Percentiles rank a stretch among this genome's conserved stretches.
Conservation (phyloP, 2,888 invertebrate species). For the Eueremaeus valkanovi region DNA sequence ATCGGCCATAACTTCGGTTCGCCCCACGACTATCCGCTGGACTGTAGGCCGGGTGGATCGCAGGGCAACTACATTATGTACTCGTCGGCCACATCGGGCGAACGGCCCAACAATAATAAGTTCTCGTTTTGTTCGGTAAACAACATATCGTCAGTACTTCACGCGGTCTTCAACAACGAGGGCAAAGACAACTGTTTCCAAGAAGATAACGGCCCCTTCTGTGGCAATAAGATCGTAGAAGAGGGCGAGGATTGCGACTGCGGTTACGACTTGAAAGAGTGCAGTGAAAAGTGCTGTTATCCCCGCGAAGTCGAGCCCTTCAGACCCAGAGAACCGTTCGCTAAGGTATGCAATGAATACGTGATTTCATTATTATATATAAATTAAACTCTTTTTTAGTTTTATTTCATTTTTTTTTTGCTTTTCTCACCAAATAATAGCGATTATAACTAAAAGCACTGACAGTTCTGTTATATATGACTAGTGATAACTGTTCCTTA, state of each 20-base stretch:
- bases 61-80: slow-evolving; percentile 99
- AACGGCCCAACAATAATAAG: slow-evolving; percentile 93
- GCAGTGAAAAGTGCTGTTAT: slow-evolving; percentile 77
- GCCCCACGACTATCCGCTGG: slow-evolving; percentile 84
- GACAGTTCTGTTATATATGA: not conserved
- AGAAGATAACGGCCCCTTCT: slow-evolving; percentile 89
- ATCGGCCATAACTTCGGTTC: slow-evolving; percentile 97
- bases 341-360: slow-evolving; percentile 48
- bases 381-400: not conserved
- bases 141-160: slow-evolving; percentile 89
- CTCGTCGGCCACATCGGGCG: slow-evolving; percentile 96
- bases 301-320: slow-evolving; percentile 61
- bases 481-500: too few species aligned
- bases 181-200: slow-evolving; percentile 91
- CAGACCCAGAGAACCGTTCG: slow-evolving; percentile 43
- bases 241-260: slow-evolving; percentile 97
- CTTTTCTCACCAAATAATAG: too few species aligned
- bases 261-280: slow-evolving; percentile 87
- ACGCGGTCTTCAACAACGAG: slow-evolving; percentile 73
- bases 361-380: not conserved
- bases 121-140: slow-evolving; percentile 92
- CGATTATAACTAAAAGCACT: too few species aligned
- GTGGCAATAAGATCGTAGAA: slow-evolving; percentile 98
- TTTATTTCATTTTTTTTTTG: not conserved
- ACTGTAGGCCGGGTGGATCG: slow-evolving; percentile 83